Evolutionary conservation across 2,888 invertebrate species (phyloP).

Genomic region (Leptopilina drosophilae): DNA sequence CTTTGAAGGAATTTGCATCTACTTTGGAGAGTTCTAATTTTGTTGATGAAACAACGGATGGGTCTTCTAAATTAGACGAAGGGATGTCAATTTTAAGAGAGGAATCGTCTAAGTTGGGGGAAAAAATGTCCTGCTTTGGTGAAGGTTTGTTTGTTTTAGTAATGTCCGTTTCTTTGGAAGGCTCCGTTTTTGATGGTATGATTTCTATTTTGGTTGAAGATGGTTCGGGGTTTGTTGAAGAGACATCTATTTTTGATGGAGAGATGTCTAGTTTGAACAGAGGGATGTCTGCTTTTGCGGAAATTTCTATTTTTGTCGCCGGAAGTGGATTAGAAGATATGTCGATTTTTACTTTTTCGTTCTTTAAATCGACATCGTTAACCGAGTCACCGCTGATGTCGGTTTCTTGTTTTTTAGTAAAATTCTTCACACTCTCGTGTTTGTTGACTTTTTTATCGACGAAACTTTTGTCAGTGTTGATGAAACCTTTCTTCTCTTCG

Average conservation of each 20-base stretch:
- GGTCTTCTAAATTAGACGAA: neutral
- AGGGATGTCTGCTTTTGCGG: neutral
- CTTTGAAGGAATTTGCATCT: neutral
- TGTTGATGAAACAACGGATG: neutral
- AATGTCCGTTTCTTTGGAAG: neutral
- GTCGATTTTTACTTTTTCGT: conserved; percentile 3
- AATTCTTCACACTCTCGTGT: conserved; percentile 12
- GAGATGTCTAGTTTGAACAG: neutral
- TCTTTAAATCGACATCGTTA: conserved; percentile 16
- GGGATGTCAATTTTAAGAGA: neutral
- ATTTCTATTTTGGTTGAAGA: neutral
- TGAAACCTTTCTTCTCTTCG: conserved; percentile 20
- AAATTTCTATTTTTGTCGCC: conserved; percentile 8
- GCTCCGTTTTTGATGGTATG: neutral
- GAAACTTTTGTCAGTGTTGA: conserved; percentile 16
- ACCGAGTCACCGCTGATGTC: neutral
- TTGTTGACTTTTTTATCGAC: conserved; percentile 15
- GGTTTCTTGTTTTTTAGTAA: conserved; percentile 8
- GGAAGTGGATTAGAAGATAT: conserved; percentile 6
- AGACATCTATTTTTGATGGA: neutral
- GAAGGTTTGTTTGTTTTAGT: neutral
- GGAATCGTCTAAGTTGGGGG: neutral
- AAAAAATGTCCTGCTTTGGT: neutral
- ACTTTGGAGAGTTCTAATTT: too few relatives aligned
- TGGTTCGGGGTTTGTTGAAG: neutral